phyloP scores from a whole-genome alignment of 2,888 invertebrate genomes.

The Brachyptera risi region DNA sequence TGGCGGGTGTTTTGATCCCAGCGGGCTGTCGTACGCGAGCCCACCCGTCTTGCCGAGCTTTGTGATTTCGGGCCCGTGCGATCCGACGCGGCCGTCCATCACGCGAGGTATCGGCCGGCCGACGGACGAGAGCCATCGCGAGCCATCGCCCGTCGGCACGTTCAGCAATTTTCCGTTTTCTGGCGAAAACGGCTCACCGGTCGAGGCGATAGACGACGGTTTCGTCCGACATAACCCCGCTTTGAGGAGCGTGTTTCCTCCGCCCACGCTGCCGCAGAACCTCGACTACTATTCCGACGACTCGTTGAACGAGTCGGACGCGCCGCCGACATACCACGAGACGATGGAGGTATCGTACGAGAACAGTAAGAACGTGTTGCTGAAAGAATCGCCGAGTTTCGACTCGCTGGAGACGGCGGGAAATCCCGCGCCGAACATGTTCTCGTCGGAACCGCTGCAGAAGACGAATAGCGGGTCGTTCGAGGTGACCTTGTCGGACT shows the following conservation, averaged over 20 bases:
- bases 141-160: background rate
- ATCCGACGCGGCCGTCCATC: conserved; percentile 71
- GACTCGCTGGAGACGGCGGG: conserved; percentile 40
- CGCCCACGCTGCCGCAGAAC: conserved; percentile 17
- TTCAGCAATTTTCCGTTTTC: no score
- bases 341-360: conserved; percentile 41
- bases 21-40: background rate
- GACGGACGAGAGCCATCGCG: background rate
- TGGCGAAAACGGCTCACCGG: background rate
- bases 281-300: conserved; percentile 22
- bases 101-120: conserved; percentile 66
- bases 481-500: conserved; percentile 73
- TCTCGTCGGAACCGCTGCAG: conserved; percentile 37
- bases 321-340: conserved; percentile 7
- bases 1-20: background rate
- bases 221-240: no score
- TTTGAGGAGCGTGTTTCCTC: conserved; percentile 31
- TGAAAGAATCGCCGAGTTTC: conserved; percentile 25
- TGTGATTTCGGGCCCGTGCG: conserved; percentile 62
- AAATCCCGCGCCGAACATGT: conserved; percentile 11
- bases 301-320: background rate
- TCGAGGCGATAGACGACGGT: background rate
- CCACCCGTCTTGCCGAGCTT: conserved; percentile 45
- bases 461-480: conserved; percentile 46
- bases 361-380: conserved; percentile 44